Conservation (phyloP, 2,797 vertebrate genomes). For the Acanthurus tractus region DNA sequence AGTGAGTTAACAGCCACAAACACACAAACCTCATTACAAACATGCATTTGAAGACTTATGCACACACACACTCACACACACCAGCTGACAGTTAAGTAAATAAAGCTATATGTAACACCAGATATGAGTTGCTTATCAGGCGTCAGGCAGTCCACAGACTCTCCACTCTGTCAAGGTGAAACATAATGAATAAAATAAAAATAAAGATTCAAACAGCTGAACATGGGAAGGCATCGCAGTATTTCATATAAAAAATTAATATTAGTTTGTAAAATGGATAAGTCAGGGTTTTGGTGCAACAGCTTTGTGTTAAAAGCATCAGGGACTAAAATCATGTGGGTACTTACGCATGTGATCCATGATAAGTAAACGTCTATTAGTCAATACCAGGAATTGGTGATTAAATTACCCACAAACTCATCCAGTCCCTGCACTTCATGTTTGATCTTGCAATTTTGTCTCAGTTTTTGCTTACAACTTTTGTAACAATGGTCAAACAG, state of each 20-base stretch:
- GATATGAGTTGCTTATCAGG: slow-evolving; percentile 54
- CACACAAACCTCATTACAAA: slow-evolving; percentile 37
- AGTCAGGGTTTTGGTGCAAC: background rate
- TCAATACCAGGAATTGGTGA: background rate
- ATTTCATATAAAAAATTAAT: background rate
- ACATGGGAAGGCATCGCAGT: background rate
- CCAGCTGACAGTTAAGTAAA: slow-evolving; percentile 36
- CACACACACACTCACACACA: slow-evolving; percentile 7
- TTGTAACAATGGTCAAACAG: background rate
- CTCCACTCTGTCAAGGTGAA: slow-evolving; percentile 35
- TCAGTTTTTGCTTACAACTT: background rate
- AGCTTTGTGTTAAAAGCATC: background rate
- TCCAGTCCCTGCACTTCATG: background rate
- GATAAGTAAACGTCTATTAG: background rate
- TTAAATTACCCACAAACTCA: background rate
- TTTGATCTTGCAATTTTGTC: background rate
- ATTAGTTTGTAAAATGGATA: background rate
- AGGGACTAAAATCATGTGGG: background rate
- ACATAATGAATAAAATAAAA: slow-evolving; percentile 7
- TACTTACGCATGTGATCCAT: background rate
- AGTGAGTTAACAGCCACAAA: slow-evolving; percentile 34
- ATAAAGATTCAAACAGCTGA: background rate
- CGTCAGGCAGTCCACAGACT: slow-evolving; percentile 29
- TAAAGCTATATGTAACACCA: slow-evolving; percentile 24
- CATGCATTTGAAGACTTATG: slow-evolving; percentile 8